Conservation (phyloP, 2,113 vertebrate genomes). For the Ceyx cyanopectus region DNA sequence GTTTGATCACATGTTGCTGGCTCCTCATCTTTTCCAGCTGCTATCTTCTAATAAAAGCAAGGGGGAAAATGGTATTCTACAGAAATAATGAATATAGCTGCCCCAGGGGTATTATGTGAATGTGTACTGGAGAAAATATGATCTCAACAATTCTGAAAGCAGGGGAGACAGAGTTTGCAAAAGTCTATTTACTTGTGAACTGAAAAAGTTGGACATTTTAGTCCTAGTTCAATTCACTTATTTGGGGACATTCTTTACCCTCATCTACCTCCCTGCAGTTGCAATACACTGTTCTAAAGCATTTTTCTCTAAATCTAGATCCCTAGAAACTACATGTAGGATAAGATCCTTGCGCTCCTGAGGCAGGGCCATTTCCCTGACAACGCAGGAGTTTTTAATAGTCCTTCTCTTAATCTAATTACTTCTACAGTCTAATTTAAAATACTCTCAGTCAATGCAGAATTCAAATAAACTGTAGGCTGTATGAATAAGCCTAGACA, state of each 20-base stretch:
- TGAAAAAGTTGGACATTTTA: not conserved
- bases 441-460: not conserved
- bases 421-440: not conserved
- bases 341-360: not conserved
- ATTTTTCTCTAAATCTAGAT: not conserved
- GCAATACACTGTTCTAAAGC: not conserved
- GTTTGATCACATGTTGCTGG: not conserved
- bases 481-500: slow-evolving; percentile 23
- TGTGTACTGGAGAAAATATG: not conserved
- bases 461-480: slow-evolving; percentile 24
- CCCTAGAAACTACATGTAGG: not conserved
- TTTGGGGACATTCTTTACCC: not conserved
- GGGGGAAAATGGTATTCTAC: not conserved
- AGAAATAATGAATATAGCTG: not conserved
- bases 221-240: not conserved
- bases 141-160: not conserved
- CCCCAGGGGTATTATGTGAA: not conserved
- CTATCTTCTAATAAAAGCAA: slow-evolving; percentile 27
- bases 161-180: not conserved
- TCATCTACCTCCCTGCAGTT: not conserved
- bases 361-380: not conserved
- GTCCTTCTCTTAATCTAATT: slow-evolving; percentile 1
- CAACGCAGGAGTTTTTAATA: not conserved
- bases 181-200: not conserved
- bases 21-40: slow-evolving; percentile 41